Evolutionary conservation across 2,797 vertebrate genomes (phyloP), one percentile per base, ranked within the genome.

Genomic region (Lophius americanus): DNA sequence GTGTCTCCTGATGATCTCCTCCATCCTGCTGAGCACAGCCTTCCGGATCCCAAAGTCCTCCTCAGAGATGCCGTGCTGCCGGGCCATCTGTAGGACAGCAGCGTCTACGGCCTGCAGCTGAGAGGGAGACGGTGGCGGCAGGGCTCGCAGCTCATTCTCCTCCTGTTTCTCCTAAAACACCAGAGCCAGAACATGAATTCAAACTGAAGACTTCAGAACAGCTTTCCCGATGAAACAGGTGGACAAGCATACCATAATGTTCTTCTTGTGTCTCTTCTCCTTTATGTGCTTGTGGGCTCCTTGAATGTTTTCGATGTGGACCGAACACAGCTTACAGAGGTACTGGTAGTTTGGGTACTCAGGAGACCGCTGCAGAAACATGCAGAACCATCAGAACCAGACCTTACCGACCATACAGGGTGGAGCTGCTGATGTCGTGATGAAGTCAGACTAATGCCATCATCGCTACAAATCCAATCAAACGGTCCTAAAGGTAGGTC

Each of bases 251-350:
- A 89, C 98, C 95, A 93, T 95, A 67, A 97, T 96, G 91, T 99
- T 99, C 93, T 99, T 99, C 94, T 98, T 99, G 93, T 99, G 98
- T 13, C 98, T 93, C 85, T 98, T 99, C 91, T 99, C 98, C 86
- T 99, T 99, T 92, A 99, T 99, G 92, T 99, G 97, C 85, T 99
- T 99, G 93, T 99, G 96, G 54, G 97, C 97, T 87, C 96, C 96
- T 84, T 98, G 97, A 85, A 99, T 95, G 91, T 99, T 98, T 91
- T 99, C 98, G 73, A 99, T 97, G 84, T 98, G 97, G 87, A 98
- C 96, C 48, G 95, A 95, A 89, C 98, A 99, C 68, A 99, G 95
- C 85, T 95, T 97, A 95, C 98, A 99, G 93, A 98, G 93, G 90
- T 99, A 99, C 71, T 97, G 96, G 78, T 95, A 99, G 90, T 97